A percentile compares a stretch with the other conserved stretches of the same genome.
These are phyloP conservation scores for Mellivora capensis DNA, from an alignment of 2,113 vertebrate genomes.

Conservation along the genomic window DNA sequence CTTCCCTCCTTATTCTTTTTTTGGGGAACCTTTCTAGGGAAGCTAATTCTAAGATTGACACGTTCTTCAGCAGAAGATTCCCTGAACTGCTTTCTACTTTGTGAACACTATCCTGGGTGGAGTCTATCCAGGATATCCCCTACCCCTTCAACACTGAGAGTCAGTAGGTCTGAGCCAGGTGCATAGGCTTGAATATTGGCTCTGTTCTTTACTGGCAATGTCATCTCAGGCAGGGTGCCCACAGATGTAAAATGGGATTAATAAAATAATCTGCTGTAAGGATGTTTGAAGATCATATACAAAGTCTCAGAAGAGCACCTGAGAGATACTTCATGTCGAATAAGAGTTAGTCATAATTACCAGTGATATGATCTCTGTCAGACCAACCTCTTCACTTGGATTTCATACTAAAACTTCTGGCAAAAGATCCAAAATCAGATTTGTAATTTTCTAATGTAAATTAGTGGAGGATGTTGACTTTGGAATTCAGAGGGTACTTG, in stretches of 20 bases:
- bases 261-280: background rate
- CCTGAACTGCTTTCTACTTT: background rate
- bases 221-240: too few species aligned
- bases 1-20: background rate
- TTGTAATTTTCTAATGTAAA: background rate
- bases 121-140: background rate
- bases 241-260: background rate
- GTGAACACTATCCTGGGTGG: background rate
- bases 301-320: background rate
- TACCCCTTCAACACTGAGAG: background rate
- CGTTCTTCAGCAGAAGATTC: background rate
- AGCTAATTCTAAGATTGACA: background rate
- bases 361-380: background rate
- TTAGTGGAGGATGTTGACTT: background rate
- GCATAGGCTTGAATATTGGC: too few species aligned
- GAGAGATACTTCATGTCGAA: background rate
- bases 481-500: background rate
- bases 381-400: background rate
- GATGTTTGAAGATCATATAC: background rate
- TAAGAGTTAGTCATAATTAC: background rate
- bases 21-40: background rate
- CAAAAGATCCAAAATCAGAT: background rate
- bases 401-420: background rate
- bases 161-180: too few species aligned
- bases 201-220: fast-evolving